These are phyloP conservation scores for Marronus borbonicus DNA, from an alignment of 2,888 invertebrate genomes.

Conservation along the genomic window DNA sequence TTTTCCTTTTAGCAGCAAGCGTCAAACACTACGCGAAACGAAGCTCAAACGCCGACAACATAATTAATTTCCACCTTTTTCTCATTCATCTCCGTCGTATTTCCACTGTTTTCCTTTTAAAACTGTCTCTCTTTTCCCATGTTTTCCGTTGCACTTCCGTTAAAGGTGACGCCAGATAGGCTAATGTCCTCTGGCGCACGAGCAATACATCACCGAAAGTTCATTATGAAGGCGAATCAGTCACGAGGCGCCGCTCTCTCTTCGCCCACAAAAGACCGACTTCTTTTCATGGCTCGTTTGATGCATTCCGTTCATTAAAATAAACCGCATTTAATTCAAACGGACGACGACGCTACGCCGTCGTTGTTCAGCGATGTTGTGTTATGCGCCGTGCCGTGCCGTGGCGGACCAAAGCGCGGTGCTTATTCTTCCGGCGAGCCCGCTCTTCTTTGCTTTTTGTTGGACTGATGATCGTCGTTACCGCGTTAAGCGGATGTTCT, in stretches of 20 bases:
- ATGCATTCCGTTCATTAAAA: constrained; percentile 45
- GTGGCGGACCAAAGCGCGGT: no score
- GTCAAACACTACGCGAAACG: no score
- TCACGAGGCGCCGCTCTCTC: constrained; percentile 20
- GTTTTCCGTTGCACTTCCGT: constrained; percentile 5
- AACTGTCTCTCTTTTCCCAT: not conserved
- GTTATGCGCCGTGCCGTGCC: not conserved
- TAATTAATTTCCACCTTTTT: constrained; percentile 17
- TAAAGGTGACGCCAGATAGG: constrained; percentile 2
- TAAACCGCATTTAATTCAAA: constrained; percentile 45
- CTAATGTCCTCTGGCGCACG: constrained; percentile 20
- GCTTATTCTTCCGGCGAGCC: not conserved
- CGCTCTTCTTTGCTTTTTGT: constrained; percentile 19
- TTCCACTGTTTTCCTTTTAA: constrained; percentile 2
- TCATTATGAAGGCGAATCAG: constrained; percentile 44
- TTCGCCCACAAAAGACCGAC: constrained; percentile 12
- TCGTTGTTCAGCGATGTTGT: constrained; percentile 40
- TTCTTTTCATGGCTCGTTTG: constrained; percentile 32
- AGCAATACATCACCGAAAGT: constrained; percentile 39
- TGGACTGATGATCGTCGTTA: constrained; percentile 7
- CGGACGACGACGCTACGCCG: constrained; percentile 17
- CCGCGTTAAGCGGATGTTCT: constrained; percentile 19
- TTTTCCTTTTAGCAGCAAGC: no score
- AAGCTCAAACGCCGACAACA: not conserved
- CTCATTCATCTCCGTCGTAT: constrained; percentile 6